Evolutionary conservation across 2,888 invertebrate genomes (phyloP).

Genomic region (Zygogramma bicolorata): DNA sequence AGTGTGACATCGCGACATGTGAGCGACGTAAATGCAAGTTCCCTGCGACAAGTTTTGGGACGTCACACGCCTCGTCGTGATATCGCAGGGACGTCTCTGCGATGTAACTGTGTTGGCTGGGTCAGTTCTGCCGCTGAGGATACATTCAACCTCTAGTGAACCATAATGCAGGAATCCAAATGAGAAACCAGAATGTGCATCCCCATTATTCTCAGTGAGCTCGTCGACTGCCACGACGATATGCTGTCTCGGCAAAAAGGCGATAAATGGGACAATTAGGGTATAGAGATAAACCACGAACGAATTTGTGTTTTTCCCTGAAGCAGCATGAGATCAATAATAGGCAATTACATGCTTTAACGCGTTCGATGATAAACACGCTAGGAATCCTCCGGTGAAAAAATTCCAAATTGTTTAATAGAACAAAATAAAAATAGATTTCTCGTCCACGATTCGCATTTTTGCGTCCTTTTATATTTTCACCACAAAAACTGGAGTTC

Average conservation of each 20-base stretch:
- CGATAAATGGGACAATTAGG: background rate
- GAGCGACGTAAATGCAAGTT: no score
- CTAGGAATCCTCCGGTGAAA: constrained; percentile 19
- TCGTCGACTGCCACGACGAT: background rate
- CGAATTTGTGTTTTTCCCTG: constrained; percentile 11
- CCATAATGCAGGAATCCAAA: no score
- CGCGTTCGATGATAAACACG: constrained; percentile 30
- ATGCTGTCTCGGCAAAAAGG: background rate
- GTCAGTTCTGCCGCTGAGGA: no score
- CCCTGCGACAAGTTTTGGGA: no score
- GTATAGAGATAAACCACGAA: background rate
- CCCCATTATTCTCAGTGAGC: background rate
- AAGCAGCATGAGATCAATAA: constrained; percentile 31
- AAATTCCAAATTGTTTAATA: constrained; percentile 27
- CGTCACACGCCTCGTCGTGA: no score
- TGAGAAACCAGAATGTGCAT: no score
- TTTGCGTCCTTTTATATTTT: background rate
- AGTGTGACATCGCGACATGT: no score
- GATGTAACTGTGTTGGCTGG: no score
- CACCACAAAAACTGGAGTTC: background rate
- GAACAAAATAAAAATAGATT: constrained; percentile 30
- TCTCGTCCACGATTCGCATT: background rate
- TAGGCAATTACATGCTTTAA: constrained; percentile 37
- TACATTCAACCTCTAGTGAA: no score
- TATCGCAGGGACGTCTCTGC: no score